phyloP scores from a whole-genome alignment of 2,113 vertebrate species.

The Chaetodon auriga region DNA sequence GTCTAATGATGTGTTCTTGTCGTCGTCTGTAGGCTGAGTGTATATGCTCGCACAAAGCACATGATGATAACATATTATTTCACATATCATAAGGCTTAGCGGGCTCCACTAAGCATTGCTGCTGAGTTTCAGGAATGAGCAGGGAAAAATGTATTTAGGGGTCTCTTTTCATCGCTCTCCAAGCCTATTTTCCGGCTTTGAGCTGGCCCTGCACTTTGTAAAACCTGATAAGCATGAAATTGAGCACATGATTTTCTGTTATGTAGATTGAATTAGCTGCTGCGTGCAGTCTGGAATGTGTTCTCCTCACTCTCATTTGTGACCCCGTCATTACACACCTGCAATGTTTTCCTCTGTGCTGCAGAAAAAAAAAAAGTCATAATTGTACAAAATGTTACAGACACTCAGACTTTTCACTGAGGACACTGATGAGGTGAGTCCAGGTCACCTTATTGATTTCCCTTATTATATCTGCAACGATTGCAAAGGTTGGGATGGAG shows the following conservation, averaged over 20 bases:
- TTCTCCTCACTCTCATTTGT: not conserved
- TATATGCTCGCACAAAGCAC: not conserved
- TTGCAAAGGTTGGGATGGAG: not conserved
- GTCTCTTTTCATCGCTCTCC: conserved; percentile 13
- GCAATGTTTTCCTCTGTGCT: not conserved
- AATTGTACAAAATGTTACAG: not conserved
- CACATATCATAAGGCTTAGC: not conserved
- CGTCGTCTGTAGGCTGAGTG: not conserved
- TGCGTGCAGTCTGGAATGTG: conserved; percentile 6
- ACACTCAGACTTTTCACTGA: not conserved
- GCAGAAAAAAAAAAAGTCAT: not conserved
- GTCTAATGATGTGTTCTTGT: not conserved
- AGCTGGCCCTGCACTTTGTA: conserved; percentile 6
- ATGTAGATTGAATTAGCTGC: conserved; percentile 38
- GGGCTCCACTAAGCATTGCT: not conserved
- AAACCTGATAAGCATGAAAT: conserved; percentile 52
- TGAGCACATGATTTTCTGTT: conserved; percentile 46
- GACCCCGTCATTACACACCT: not conserved
- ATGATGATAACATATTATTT: not conserved
- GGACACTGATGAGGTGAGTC: not conserved
- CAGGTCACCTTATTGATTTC: conserved; percentile 10
- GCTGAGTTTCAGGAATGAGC: conserved; percentile 7
- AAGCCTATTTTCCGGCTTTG: not conserved
- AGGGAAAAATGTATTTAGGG: not conserved
- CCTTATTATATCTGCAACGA: not conserved